Conservation (phyloP, 1,140 invertebrate genomes). For the Drosophila trapezifrons region DNA sequence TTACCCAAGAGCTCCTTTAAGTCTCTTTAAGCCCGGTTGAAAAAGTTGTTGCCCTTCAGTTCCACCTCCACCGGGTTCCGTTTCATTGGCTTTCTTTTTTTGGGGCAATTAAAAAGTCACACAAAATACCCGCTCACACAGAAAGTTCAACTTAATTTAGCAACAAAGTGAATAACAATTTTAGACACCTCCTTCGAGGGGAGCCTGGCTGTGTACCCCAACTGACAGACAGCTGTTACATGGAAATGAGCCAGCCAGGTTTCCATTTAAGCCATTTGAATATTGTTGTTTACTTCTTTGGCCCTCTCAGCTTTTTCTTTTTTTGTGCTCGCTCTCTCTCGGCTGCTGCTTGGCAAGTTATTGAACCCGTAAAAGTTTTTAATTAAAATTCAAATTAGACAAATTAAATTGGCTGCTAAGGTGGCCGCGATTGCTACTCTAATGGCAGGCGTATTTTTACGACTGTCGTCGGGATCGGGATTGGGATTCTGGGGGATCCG, state of each 20-base stretch:
- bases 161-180: constrained; percentile 54
- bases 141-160: constrained; percentile 45
- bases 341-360: constrained; percentile 55
- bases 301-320: neutral
- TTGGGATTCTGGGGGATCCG: constrained; percentile 7
- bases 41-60: constrained; percentile 13
- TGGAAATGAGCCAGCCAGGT: constrained; percentile 51
- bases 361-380: constrained; percentile 80
- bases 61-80: constrained; percentile 6
- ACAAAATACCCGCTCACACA: constrained; percentile 24
- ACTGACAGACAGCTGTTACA: constrained; percentile 74
- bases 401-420: constrained; percentile 61
- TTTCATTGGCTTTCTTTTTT: constrained; percentile 25
- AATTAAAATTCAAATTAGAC: constrained; percentile 80
- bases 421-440: constrained; percentile 34
- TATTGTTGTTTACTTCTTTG: constrained; percentile 25
- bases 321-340: neutral
- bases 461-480: constrained; percentile 3
- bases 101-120: constrained; percentile 53
- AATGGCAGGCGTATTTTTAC: constrained; percentile 40
- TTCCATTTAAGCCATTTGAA: constrained; percentile 44
- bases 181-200: constrained; percentile 19
- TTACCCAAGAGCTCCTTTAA: constrained; percentile 24
- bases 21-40: constrained; percentile 12
- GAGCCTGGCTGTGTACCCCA: no score